phyloP scores from a whole-genome alignment of 2,797 vertebrate genomes.

The Phoxinus dragarum region DNA sequence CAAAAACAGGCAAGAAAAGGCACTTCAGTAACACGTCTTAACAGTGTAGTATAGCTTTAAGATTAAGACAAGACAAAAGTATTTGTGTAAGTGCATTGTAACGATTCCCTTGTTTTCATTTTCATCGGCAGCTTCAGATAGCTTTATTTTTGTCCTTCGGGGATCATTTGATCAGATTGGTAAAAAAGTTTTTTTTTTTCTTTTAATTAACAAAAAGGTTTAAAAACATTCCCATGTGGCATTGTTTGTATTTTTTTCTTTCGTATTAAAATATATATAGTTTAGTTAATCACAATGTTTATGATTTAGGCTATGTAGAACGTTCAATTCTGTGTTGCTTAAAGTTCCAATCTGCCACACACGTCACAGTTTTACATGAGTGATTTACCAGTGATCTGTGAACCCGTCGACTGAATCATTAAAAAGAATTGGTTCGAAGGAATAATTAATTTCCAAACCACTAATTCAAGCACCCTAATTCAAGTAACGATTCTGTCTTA shows the following conservation, averaged over 20 bases:
- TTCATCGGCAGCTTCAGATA: conserved; percentile 4
- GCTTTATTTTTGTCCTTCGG: conserved; percentile 8
- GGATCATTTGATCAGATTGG: background rate
- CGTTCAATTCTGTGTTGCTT: background rate
- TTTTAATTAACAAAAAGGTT: background rate
- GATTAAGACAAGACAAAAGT: conserved; percentile 25
- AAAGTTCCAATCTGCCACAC: background rate
- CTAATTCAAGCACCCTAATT: background rate
- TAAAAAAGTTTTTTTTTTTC: background rate
- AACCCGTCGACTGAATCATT: background rate
- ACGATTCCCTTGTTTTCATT: conserved; percentile 7
- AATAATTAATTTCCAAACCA: background rate
- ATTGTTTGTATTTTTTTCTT: background rate
- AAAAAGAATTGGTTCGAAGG: background rate
- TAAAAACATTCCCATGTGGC: background rate
- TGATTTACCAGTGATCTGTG: conserved; percentile 1
- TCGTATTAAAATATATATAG: background rate
- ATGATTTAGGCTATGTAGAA: background rate
- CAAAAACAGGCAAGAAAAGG: conserved; percentile 43
- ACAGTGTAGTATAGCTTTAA: conserved; percentile 33
- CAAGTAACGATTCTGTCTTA: background rate
- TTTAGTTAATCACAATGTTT: background rate
- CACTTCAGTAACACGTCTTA: conserved; percentile 48
- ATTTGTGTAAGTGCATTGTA: conserved; percentile 42
- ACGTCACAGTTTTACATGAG: background rate